Evolutionary conservation across 2,797 vertebrate genomes (phyloP), one percentile per base, ranked within the genome.

Genomic region (Karalla daura): DNA sequence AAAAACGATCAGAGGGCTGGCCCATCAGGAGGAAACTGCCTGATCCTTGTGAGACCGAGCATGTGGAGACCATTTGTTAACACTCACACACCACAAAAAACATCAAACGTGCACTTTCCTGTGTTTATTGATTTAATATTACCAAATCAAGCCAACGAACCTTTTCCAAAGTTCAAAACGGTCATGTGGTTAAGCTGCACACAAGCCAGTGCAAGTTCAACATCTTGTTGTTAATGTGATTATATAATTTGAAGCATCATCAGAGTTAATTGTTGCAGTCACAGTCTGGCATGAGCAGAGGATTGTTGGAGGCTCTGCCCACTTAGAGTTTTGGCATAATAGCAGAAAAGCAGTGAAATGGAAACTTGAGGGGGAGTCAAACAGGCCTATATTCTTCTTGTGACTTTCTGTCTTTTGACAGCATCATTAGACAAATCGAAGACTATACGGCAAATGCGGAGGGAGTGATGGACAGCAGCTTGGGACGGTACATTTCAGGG

Each of bases 401-500:
- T 15, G 52, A 49, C 44, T 50, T 65, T 68, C 14, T n/a, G 33
- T 41, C 18, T 68, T 81, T 75, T 82, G 69, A 75, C 66, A 76
- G 62, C 24, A 50, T n/a, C 21, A 40, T 35, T 12, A 68, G 35
- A 71, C 49, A 73, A 76, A 78, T 64, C 7, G 17, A 76, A 68
- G 23, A 28, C 51, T 47, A 18, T 23, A 33, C 52, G 32, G 36
- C 46, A 63, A 66, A 64, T 62, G n/a, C 47, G 41, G 25, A 53
- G 21, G 18, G 44, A 60, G 39, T 73, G 64, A 83, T 66, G 39
- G 62, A 72, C 60, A 81, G 50, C 40, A 18, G 30, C 39, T 73
- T 43, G 20, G 43, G 58, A 72, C 20, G 14, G 35, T 65, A 41
- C 18, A 44, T 56, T 55, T 25, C 43, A 63, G 55, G 37, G 41